phyloP scores from a whole-genome alignment of 2,113 vertebrate genomes.

The Urocolius indicus region DNA sequence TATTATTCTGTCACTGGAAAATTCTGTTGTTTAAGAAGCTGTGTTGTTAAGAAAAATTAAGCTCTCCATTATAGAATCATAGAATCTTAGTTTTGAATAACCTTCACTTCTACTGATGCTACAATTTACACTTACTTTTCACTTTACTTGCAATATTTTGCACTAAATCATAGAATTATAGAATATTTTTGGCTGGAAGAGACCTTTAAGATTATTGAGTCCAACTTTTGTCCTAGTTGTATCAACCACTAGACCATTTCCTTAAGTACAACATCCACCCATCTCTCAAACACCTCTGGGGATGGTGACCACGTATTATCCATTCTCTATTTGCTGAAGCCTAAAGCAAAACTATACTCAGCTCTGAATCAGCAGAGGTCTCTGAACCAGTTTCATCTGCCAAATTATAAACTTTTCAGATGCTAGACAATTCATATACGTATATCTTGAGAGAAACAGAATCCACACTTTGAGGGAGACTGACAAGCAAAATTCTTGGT shows the following conservation, averaged over 20 bases:
- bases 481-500: not conserved
- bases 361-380: not conserved
- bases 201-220: too few species aligned
- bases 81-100: not conserved
- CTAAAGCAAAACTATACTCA: not conserved
- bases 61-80: not conserved
- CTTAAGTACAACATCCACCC: too few species aligned
- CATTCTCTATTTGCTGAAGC: not conserved
- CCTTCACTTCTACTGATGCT: not conserved
- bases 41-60: not conserved
- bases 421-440: not conserved
- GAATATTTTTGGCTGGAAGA: too few species aligned
- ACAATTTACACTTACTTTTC: not conserved
- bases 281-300: too few species aligned
- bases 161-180: not conserved
- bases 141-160: not conserved
- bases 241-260: too few species aligned
- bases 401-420: not conserved
- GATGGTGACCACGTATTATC: not conserved
- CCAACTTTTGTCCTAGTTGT: too few species aligned
- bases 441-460: not conserved
- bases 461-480: not conserved
- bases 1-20: not conserved
- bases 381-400: not conserved
- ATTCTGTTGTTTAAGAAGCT: not conserved